Evolutionary conservation across 2,888 invertebrate genomes (phyloP), one percentile per base, ranked within the genome.

Genomic region (Yponomeuta plumbellus): DNA sequence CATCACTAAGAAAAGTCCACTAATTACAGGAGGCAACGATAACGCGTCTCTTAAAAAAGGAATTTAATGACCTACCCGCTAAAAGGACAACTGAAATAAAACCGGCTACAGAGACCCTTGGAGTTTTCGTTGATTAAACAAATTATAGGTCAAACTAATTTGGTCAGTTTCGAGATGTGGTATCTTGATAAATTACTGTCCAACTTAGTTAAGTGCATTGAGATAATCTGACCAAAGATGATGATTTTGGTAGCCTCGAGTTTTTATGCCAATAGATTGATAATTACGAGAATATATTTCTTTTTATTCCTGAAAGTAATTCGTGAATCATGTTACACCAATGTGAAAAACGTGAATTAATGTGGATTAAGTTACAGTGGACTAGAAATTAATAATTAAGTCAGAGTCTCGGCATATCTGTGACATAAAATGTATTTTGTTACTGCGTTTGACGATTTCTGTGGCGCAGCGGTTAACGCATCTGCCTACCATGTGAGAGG

Each of bases 321-420:
- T 85, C 85, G 72, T 73, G 88, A 87, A 88, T 83, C 79, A 80
- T 75, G 78, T 82, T 81, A 84, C 83, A 76, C 75, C 72, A 75
- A 78, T 76, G 80, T 78, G 79, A 78, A 75, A 79, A 78, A 44
- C 13, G 11, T 39, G 5, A 39, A n/a, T n/a, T n/a, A n/a, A n/a
- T n/a, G n/a, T 26, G 26, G 26, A n/a, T 52, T 17, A 52, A 52
- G 1, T n/a, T 6, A 17, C 52, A 17, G 11, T 17, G 10, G 10
- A 57, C n/a, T 20, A 20, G n/a, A 57, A 57, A 57, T 57, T 13
- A 44, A 2, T 44, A 57, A 57, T 13, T n/a, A 13, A 57, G 57
- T 5, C 57, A 13, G n/a, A 57, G 21, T 57, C 21, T 57, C 20
- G 21, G 8, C 20, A 2, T 57, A 57, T 57, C 67, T 67, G 26